Evolutionary conservation across 2,113 vertebrate species (phyloP).

Genomic region (Cyprinodon brontotheroides): DNA sequence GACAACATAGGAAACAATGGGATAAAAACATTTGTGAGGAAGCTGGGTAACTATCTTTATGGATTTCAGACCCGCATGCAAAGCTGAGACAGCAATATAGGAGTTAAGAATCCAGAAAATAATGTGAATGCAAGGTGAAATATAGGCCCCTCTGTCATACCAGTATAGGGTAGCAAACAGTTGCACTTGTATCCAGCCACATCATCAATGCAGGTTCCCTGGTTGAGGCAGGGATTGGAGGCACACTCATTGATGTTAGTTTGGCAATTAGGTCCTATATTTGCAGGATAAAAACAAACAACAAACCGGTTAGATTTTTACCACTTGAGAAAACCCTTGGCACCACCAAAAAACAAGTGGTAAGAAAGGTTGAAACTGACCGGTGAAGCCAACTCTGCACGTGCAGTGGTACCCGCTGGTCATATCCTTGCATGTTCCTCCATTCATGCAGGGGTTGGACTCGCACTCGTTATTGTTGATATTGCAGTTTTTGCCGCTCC

Average conservation of each 20-base stretch:
- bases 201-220: slow-evolving; percentile 93
- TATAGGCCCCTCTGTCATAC: slow-evolving; percentile 69
- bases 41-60: slow-evolving; percentile 24
- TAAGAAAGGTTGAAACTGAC: slow-evolving; percentile 74
- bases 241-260: slow-evolving; percentile 98
- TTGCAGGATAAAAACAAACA: slow-evolving; percentile 43
- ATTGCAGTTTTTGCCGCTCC: slow-evolving; percentile 91
- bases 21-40: slow-evolving; percentile 44
- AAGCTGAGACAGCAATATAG: slow-evolving; percentile 21
- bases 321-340: neutral
- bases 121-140: slow-evolving; percentile 4
- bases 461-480: slow-evolving; percentile 92
- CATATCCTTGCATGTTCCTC: slow-evolving; percentile 95
- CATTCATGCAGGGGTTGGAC: slow-evolving; percentile 88
- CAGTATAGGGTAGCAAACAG: slow-evolving; percentile 93
- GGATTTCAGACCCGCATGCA: slow-evolving; percentile 25
- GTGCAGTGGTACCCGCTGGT: slow-evolving; percentile 94
- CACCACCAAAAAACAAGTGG: slow-evolving; percentile 49
- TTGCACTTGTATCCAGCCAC: slow-evolving; percentile 96
- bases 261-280: slow-evolving; percentile 94
- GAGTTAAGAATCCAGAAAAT: neutral
- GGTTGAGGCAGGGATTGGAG: slow-evolving; percentile 96
- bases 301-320: slow-evolving; percentile 40
- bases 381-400: slow-evolving; percentile 92
- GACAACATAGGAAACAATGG: slow-evolving; percentile 57